phyloP scores from a whole-genome alignment of 1,140 invertebrate species.

The Steinernema feltiae region DNA sequence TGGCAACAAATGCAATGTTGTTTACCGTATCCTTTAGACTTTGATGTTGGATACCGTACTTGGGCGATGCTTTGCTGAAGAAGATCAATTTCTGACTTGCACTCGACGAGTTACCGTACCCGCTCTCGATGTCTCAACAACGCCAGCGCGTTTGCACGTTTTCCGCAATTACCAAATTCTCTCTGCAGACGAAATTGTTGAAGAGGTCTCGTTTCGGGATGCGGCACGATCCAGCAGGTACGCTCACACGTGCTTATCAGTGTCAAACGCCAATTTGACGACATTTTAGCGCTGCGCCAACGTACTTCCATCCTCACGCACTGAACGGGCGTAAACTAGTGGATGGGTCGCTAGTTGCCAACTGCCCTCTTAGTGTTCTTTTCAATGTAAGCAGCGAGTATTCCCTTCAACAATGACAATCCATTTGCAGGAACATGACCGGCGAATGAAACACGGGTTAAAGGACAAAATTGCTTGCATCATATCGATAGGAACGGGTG shows the following conservation, averaged over 20 bases:
- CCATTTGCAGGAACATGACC: slow-evolving; percentile 46
- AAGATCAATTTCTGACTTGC: slow-evolving; percentile 39
- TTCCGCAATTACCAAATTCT: slow-evolving; percentile 43
- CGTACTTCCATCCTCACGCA: slow-evolving; percentile 49
- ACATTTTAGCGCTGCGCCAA: slow-evolving; percentile 46
- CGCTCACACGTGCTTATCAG: neutral
- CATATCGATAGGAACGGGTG: slow-evolving; percentile 51
- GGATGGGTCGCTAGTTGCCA: slow-evolving; percentile 50
- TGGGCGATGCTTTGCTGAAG: slow-evolving; percentile 29
- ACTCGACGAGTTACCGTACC: slow-evolving; percentile 43
- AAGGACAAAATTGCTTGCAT: slow-evolving; percentile 39
- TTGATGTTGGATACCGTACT: slow-evolving; percentile 43
- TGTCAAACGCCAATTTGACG: slow-evolving; percentile 3
- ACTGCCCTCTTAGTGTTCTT: slow-evolving; percentile 48
- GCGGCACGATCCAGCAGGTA: slow-evolving; percentile 47
- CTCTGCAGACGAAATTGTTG: slow-evolving; percentile 1
- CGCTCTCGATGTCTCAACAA: slow-evolving; percentile 41
- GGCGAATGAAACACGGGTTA: slow-evolving; percentile 34
- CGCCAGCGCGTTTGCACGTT: slow-evolving; percentile 44
- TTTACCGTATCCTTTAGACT: slow-evolving; percentile 29
- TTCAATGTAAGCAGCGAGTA: slow-evolving; percentile 20
- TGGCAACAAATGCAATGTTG: neutral
- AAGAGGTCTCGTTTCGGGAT: slow-evolving; percentile 44
- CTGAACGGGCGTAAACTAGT: slow-evolving; percentile 40
- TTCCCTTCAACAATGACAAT: neutral